phyloP scores from a whole-genome alignment of 2,888 invertebrate species.

The Apamea monoglypha region DNA sequence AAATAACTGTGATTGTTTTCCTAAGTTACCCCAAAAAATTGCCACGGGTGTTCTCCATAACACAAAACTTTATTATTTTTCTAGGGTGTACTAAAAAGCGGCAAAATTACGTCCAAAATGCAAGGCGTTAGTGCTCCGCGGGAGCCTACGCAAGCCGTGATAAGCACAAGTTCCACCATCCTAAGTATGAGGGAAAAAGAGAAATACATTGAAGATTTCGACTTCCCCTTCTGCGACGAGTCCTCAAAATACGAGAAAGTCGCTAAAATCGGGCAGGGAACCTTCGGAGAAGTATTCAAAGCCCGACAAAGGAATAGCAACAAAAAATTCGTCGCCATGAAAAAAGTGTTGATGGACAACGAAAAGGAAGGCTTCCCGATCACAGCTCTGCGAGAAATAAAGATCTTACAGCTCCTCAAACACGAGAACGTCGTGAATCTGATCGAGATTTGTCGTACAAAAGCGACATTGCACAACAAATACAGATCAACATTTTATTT shows the following conservation, averaged over 20 bases:
- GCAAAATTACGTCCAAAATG: constrained; percentile 88
- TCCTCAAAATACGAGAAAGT: constrained; percentile 98
- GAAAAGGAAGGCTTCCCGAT: constrained; percentile 99
- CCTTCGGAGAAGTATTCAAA: constrained; percentile 99
- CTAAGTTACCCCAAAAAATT: constrained; percentile 21
- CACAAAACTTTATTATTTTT: constrained; percentile 14
- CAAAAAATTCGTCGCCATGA: constrained; percentile 98
- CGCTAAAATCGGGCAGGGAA: constrained; percentile 99
- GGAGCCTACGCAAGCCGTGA: constrained; percentile 85
- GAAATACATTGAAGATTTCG: constrained; percentile 94
- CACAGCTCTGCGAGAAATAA: constrained; percentile 98
- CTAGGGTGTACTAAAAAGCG: constrained; percentile 58
- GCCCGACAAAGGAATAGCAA: constrained; percentile 96
- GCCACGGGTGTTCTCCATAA: constrained; percentile 42
- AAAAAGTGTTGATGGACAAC: constrained; percentile 99
- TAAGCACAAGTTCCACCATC: constrained; percentile 86
- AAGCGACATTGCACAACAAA: constrained; percentile 94
- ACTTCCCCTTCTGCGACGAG: constrained; percentile 97
- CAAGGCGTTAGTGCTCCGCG: constrained; percentile 86
- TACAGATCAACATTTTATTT: constrained; percentile 97
- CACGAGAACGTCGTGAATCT: constrained; percentile 99
- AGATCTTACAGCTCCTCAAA: constrained; percentile 97
- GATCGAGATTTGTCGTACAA: constrained; percentile 98
- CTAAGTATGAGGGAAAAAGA: constrained; percentile 89
- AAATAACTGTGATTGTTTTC: constrained; percentile 29